These are phyloP conservation scores for Nibea coibor DNA, from an alignment of 2,113 vertebrate genomes.

Conservation along the genomic window DNA sequence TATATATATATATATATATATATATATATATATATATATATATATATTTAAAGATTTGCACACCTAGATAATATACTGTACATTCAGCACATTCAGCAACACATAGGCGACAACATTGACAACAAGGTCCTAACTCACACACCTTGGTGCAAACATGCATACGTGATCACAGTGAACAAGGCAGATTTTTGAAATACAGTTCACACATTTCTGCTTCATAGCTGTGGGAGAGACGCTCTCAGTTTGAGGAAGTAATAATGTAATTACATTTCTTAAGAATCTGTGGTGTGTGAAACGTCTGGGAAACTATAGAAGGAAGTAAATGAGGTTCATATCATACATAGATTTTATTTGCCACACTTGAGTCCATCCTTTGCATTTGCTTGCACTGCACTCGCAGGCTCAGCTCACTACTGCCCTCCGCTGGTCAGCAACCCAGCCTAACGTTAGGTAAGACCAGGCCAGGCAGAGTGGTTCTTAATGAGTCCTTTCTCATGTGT, in stretches of 20 bases:
- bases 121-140: constrained; percentile 59
- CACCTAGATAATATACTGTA: background rate
- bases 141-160: constrained; percentile 53
- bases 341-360: background rate
- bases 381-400: background rate
- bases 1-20: no score
- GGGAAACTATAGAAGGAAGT: background rate
- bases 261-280: background rate
- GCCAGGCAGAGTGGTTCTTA: background rate
- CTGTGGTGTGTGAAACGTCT: background rate
- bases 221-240: background rate
- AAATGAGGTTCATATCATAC: background rate
- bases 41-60: background rate
- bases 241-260: background rate
- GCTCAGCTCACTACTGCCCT: constrained; percentile 49
- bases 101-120: constrained; percentile 22
- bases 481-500: background rate
- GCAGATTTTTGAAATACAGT: background rate
- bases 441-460: background rate
- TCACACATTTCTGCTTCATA: background rate
- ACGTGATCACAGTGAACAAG: constrained; percentile 13
- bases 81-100: constrained; percentile 22
- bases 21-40: no score
- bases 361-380: background rate
- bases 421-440: background rate